Evolutionary conservation across 2,888 invertebrate genomes (phyloP), one percentile per base, ranked within the genome.

Genomic region (Dynastes tityus): DNA sequence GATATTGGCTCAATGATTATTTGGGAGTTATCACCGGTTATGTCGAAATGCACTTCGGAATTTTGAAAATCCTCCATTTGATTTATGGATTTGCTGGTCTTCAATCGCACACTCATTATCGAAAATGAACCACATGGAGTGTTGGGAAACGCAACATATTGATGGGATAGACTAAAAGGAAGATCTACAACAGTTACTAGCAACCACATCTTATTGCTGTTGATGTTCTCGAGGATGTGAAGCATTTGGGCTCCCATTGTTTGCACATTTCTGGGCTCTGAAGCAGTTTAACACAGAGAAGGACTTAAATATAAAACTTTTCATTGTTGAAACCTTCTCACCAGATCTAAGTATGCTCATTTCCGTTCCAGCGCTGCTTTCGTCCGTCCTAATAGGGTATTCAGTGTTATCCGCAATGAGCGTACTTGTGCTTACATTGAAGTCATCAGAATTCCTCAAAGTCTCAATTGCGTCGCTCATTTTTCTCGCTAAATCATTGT

Each of bases 111-210:
- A 1, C 51, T 75, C 82, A 83, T 82, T 3, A 80, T 76, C 2
- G 85, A 83, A 67, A 82, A 84, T 0, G 86, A 86, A 0, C 85
- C 85, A 61, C 85, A 83, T 4, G 86, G 85, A 5, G 86, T 86
- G 45, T 83, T 82, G 0, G 84, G 85, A 67, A 85, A 83, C 45
- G 80, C 79, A 0, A 85, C 76, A n/a, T 79, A 78, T 76, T 84
- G 83, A 45, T 83, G 81, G 0, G 84, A 83, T 8, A 85, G 76
- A 6, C 81, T 80, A 67, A 82, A 82, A 3, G 81, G 67, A 4
- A 83, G 83, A 40, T 81, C 83, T 11, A 82, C 53, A 3, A 84
- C 76, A 4, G 74, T 78, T 1, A 82, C 81, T 75, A 65, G 76
- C 2, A 85, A 29, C 79, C 79, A 80, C 11, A 83, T 51, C 32